phyloP scores from a whole-genome alignment of 2,113 vertebrate species.

The Mastomys natalensis region DNA sequence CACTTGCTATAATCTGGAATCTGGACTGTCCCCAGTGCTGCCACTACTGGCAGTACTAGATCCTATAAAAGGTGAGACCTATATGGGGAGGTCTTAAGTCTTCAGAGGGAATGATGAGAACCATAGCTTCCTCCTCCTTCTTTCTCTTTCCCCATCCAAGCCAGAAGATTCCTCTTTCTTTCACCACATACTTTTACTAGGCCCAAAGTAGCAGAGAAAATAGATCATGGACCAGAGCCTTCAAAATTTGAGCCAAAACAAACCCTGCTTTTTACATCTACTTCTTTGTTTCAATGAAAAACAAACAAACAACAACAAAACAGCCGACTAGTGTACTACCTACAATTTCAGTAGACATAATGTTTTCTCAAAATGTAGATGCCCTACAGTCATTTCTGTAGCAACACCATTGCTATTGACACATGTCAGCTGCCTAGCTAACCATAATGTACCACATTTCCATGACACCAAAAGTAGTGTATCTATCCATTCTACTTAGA shows the following conservation, averaged over 20 bases:
- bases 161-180: neutral
- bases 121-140: neutral
- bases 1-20: neutral
- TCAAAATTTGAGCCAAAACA: neutral
- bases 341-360: slow-evolving; percentile 21
- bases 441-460: neutral
- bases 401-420: neutral
- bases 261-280: neutral
- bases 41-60: neutral
- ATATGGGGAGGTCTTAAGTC: neutral
- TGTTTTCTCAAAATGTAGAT: slow-evolving; percentile 13
- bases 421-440: slow-evolving; percentile 19
- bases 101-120: neutral
- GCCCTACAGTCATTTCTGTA: slow-evolving; percentile 34
- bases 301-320: neutral
- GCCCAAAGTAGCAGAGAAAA: neutral
- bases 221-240: neutral
- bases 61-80: neutral
- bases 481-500: neutral
- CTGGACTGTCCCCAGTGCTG: neutral
- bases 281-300: neutral
- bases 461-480: slow-evolving; percentile 31
- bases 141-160: neutral
- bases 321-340: neutral
- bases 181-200: neutral